These are phyloP conservation scores for Chironomus tentans DNA, from an alignment of 2,888 invertebrate species.

Conservation along the genomic window DNA sequence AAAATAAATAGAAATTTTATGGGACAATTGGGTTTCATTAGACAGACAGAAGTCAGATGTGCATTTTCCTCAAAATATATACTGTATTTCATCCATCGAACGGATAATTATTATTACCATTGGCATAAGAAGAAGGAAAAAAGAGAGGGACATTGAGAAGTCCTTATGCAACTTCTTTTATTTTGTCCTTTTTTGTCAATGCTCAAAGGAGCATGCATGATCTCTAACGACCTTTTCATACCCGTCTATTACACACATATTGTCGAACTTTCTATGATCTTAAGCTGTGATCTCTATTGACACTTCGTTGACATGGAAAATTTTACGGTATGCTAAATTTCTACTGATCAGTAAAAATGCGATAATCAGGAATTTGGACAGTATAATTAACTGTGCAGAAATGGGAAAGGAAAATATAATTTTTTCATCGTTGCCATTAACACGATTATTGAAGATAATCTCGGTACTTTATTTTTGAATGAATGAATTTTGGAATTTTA, in stretches of 20 bases:
- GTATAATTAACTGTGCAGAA: not conserved
- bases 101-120: no score
- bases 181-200: not conserved
- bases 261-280: not conserved
- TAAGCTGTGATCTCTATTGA: constrained; percentile 8
- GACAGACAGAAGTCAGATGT: constrained; percentile 20
- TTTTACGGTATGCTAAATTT: constrained; percentile 2
- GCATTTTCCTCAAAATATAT: constrained; percentile 10
- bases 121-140: no score
- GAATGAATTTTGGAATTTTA: not conserved
- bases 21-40: constrained; percentile 23
- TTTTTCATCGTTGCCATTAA: not conserved
- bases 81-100: not conserved
- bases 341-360: not conserved
- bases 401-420: no score
- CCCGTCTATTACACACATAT: not conserved
- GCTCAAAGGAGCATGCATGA: constrained; percentile 14
- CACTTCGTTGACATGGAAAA: constrained; percentile 15
- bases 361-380: not conserved
- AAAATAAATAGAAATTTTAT: constrained; percentile 20
- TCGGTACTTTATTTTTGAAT: not conserved
- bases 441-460: not conserved
- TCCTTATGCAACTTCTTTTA: not conserved
- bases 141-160: not conserved
- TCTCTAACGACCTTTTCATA: constrained; percentile 16